Evolutionary conservation across 2,888 invertebrate genomes (phyloP).

Genomic region (Mythimna ferrago): DNA sequence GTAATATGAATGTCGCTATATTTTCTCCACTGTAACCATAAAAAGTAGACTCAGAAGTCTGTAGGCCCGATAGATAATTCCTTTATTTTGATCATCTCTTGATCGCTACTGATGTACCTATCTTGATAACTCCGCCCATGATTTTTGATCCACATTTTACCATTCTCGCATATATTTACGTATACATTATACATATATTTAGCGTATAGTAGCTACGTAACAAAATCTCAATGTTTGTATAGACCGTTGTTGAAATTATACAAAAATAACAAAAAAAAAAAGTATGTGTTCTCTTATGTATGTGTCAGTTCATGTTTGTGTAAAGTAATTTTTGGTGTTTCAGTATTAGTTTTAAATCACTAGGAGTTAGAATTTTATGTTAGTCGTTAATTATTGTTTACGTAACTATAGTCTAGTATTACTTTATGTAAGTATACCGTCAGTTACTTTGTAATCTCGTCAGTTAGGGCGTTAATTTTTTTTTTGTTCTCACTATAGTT

Average conservation of each 20-base stretch:
- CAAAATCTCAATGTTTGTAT: constrained; percentile 82
- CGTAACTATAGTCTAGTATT: constrained; percentile 80
- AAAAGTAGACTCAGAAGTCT: constrained; percentile 12
- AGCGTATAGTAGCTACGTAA: constrained; percentile 60
- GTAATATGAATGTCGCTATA: constrained; percentile 12
- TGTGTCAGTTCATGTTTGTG: constrained; percentile 76
- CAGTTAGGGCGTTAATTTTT: constrained; percentile 63
- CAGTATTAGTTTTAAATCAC: constrained; percentile 88
- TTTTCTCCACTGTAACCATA: constrained; percentile 13
- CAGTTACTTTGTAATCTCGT: constrained; percentile 77
- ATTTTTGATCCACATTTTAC: constrained; percentile 69
- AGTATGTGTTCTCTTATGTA: constrained; percentile 73
- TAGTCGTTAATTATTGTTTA: constrained; percentile 89
- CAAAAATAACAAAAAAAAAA: constrained; percentile 65
- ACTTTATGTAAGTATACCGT: constrained; percentile 81
- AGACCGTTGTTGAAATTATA: constrained; percentile 79
- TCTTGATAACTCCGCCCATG: constrained; percentile 64
- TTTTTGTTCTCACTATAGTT: constrained; percentile 71
- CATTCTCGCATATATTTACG: constrained; percentile 46
- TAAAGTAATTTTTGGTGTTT: constrained; percentile 80
- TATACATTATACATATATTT: constrained; percentile 63
- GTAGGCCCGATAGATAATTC: constrained; percentile 4
- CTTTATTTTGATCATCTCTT: constrained; percentile 33
- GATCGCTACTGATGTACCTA: constrained; percentile 42
- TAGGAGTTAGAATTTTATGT: constrained; percentile 88